Evolutionary conservation across 1,140 invertebrate genomes (phyloP), one percentile per base, ranked within the genome.

Genomic region (Drosophila busckii): DNA sequence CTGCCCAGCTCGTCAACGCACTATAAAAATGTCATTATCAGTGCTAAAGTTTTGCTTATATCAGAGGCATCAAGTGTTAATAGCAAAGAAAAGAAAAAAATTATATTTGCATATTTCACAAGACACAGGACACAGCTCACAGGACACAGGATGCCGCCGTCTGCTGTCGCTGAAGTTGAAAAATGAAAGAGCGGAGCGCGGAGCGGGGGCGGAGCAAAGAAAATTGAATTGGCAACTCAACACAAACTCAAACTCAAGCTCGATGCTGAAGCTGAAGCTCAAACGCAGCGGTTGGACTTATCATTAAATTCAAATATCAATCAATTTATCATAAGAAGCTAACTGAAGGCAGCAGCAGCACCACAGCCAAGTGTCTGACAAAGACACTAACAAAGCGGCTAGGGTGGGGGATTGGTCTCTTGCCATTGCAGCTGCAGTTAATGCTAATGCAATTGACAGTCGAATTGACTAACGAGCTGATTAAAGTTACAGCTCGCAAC

Each of bases 241-340:
- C 20, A 15, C 35, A 48, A 3, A n/a, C n/a, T n/a, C n/a, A n/a
- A n/a, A n/a, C n/a, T n/a, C n/a, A n/a, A n/a, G n/a, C n/a, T n/a
- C n/a, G n/a, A n/a, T n/a, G n/a, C n/a, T n/a, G n/a, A n/a, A n/a
- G n/a, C n/a, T n/a, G n/a, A n/a, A n/a, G n/a, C n/a, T n/a, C n/a
- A n/a, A 49, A 16, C 25, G 32, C 13, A 25, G 17, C 29, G 26
- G 12, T 25, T 31, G 37, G 28, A 60, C 44, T 70, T 75, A 82
- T 82, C 75, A 82, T 82, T 82, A 82, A 82, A 82, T 82, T 82
- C 75, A 75, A 82, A 82, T 82, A 82, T 82, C 75, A 82, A 82
- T 82, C 75, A 82, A 82, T 82, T 82, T 82, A 82, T 82, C 75
- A 82, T 82, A 82, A 82, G 59, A 55, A 40, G 48, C 19, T 22